Evolutionary conservation across 2,797 vertebrate species (phyloP).

Genomic region (Columba guinea): DNA sequence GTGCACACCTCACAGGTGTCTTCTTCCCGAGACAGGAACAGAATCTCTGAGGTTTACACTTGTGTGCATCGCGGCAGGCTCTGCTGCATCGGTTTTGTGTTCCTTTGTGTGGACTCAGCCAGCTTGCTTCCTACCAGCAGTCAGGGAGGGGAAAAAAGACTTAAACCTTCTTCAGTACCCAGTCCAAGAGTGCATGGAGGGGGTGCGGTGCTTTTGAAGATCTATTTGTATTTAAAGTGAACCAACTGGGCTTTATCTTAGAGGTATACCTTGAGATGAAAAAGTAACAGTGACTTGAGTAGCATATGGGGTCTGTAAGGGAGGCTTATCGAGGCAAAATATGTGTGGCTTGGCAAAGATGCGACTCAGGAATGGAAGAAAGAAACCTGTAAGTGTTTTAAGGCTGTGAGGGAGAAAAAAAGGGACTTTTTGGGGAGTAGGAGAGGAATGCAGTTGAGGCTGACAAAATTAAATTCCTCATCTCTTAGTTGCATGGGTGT

Average conservation of each 20-base stretch:
- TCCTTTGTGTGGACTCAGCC: background rate
- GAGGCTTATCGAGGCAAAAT: background rate
- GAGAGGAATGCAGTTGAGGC: background rate
- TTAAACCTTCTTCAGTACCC: background rate
- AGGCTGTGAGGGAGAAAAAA: background rate
- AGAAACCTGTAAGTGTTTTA: background rate
- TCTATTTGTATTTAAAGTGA: background rate
- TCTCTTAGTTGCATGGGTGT: background rate
- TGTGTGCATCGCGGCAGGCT: background rate
- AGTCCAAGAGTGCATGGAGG: background rate
- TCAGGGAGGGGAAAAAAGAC: too few relatives aligned
- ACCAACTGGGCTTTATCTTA: background rate
- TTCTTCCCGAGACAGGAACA: rapidly evolving
- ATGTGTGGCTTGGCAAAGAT: background rate
- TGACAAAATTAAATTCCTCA: background rate
- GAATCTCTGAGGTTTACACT: rapidly evolving
- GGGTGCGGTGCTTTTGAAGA: background rate
- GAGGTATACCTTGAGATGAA: background rate
- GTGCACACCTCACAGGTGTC: rapidly evolving
- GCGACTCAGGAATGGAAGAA: background rate
- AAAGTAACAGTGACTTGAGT: background rate
- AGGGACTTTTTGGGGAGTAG: rapidly evolving
- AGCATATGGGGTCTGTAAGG: background rate
- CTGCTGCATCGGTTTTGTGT: rapidly evolving
- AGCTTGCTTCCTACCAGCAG: background rate